Base-by-base conservation (phyloP, 2,797 vertebrate species). In the Psittacula echo region DNA sequence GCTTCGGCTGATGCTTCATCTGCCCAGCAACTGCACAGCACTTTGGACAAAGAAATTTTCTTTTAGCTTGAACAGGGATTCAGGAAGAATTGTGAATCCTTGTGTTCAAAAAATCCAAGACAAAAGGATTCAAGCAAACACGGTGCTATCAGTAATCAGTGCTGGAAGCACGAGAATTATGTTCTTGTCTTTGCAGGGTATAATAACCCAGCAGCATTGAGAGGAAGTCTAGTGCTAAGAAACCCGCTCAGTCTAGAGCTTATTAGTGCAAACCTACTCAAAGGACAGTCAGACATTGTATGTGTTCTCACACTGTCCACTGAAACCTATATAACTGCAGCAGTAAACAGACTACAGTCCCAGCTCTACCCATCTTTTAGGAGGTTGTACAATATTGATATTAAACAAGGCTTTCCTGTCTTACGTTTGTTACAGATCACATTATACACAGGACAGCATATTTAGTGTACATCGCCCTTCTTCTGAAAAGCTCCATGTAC, bases 401-500 rank as follows among this genome's bases (percentile, higher is more conserved):
- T 45, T 97, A 90, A 97, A 56, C 7, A 20, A 34, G 14, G 4
- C 4, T 64, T 64, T 58, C 88, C 83, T 53, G 53, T 68, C 41
- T 82, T 85, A 5, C 15, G 5, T 89, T 90, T 95, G 2, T 78
- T 65, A 39, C 95, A 95, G 80, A 66, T 73, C 56, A 95, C 32
- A 45, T 97, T n/a, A 68, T 21, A 8, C 93, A 77, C 54, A 97
- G 62, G 44, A 90, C 96, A 13, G 98, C 97, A 2, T 97, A 91
- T 44, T 94, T 98, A 26, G 94, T 89, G n/a, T 98, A 98, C 32
- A 22, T 95, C 11, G 2, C 96, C 42, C 92, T 98, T 26, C 95
- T 98, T 24, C 37, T 97, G 89, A 98, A 98, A 91, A 97, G 97
- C 53, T 30, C n/a, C 45, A 7, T 97, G 82, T 96, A 98, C 62